Base-by-base conservation (phyloP, 2,113 vertebrate genomes). In the Columba janthina region DNA sequence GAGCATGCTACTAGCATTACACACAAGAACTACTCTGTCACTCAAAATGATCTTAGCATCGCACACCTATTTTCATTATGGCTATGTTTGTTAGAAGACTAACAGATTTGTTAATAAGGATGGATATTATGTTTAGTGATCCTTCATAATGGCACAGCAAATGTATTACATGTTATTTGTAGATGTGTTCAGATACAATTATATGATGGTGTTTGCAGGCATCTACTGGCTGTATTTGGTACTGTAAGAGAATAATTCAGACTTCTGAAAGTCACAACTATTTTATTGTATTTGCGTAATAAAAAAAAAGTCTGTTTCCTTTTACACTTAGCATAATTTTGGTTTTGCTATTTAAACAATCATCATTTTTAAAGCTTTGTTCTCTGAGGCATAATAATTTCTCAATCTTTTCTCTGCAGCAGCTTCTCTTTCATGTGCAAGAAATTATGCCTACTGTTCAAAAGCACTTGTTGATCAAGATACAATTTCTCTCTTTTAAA, bases 171-270 rank as follows among this genome's bases (percentile, higher is more conserved):
- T 8, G 14, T 10, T 60, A 12, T 65, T 83, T 53, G 44, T 73
- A 73, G 69, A 91, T 8, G 24, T 70, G 15, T n/a, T 93, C 87
- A 50, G 34, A 64, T 60, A 65, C 31, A 88, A 95, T 61, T 57
- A 97, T 98, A 75, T 85, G 17, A 91, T 0, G 97, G 98, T 97
- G 97, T 97, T 97, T 97, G 98, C 98, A 98, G 99, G 98, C 99
- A 99, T 99, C 99, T 98, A 81, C 97, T 99, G 98, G 97, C 66
- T 94, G 89, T 19, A 74, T 60, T 67, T 56, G 98, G 98, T 97
- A 98, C 83, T 97, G 95, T 88, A 34, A 74, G 53, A 38, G 25
- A 80, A 16, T 44, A 91, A 51, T 67, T 65, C 34, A 94, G 46
- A 75, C 38, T 81, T n/a, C 20, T 87, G 31, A 3, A 75, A 93